Conservation (phyloP, 2,113 vertebrate species). For the Marmota monax region DNA sequence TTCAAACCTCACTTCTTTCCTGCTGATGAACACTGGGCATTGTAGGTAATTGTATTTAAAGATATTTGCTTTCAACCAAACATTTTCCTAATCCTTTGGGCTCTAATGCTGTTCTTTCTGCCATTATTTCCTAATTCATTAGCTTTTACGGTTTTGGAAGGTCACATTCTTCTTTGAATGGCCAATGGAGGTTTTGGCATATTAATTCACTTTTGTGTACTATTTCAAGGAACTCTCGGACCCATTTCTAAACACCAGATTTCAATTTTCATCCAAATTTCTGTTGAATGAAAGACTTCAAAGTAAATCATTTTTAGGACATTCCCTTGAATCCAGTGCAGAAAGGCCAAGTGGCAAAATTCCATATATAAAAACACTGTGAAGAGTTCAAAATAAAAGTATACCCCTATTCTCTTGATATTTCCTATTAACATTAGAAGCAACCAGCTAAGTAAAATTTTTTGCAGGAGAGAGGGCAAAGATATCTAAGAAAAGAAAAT, state of each 20-base stretch:
- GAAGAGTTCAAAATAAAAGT: constrained; percentile 10
- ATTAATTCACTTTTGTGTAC: constrained; percentile 49
- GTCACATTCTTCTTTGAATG: not conserved
- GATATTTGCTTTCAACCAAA: not conserved
- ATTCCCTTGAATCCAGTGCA: constrained; percentile 49
- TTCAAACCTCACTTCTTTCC: not conserved
- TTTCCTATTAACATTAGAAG: not conserved
- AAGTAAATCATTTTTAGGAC: not conserved
- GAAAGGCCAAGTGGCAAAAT: constrained; percentile 25
- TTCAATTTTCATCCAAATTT: constrained; percentile 29
- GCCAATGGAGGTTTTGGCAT: not conserved
- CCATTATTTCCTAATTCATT: not conserved
- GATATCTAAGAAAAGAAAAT: constrained; percentile 1
- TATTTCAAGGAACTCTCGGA: constrained; percentile 7
- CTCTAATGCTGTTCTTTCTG: not conserved
- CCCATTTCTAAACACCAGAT: constrained; percentile 47
- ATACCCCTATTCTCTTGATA: not conserved
- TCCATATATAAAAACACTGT: not conserved
- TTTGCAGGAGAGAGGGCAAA: not conserved
- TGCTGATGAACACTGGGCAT: not conserved
- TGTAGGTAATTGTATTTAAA: not conserved
- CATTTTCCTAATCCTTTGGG: not conserved
- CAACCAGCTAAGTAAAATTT: not conserved
- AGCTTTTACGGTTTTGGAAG: not conserved
- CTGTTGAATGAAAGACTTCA: constrained; percentile 23